Base-by-base conservation (phyloP, 2,888 invertebrate species). In the Meandrusa payeni region DNA sequence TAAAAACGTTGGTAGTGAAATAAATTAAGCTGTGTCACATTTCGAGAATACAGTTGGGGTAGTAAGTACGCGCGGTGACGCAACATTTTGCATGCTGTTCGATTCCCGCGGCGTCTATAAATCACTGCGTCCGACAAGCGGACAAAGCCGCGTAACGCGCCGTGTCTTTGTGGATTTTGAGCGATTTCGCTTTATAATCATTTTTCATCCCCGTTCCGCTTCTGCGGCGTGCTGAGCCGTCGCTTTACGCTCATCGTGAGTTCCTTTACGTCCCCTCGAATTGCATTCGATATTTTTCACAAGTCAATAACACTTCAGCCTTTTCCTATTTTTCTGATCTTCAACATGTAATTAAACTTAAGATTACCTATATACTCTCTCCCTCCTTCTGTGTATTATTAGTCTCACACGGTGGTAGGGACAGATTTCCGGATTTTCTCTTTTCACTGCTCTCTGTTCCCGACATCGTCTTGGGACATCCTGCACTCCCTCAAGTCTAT, bases 101-200 rank as follows among this genome's bases (percentile, higher is more conserved):
- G 71, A 71, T 64, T 69, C 69, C 69, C 64, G 66, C 48, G 50
- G 60, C 58, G 64, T 56, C 61, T 52, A 80, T 85, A 71, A 80
- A 83, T 83, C 85, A 81, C 63, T 50, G 22, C 51, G 52, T 48
- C 57, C 63, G 86, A 82, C 85, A 83, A 61, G 70, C 78, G 76
- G 64, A 85, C 83, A 86, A 85, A 82, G 83, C 81, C 76, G 80
- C 65, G 75, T 82, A 83, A 86, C 82, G 76, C 79, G 75, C 74
- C 86, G 76, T 83, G 82, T 81, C 85, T 77, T 71, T 76, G 79
- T 79, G 77, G 80, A 80, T 81, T 83, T 85, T 82, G 76, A 79
- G 72, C 76, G 79, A 80, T 82, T 79, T 76, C 62, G 76, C 59
- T 70, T 78, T 79, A 78, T 73, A 76, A 76, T 81, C 76, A 86